phyloP scores from a whole-genome alignment of 2,797 vertebrate species.

The Fratercula arctica region DNA sequence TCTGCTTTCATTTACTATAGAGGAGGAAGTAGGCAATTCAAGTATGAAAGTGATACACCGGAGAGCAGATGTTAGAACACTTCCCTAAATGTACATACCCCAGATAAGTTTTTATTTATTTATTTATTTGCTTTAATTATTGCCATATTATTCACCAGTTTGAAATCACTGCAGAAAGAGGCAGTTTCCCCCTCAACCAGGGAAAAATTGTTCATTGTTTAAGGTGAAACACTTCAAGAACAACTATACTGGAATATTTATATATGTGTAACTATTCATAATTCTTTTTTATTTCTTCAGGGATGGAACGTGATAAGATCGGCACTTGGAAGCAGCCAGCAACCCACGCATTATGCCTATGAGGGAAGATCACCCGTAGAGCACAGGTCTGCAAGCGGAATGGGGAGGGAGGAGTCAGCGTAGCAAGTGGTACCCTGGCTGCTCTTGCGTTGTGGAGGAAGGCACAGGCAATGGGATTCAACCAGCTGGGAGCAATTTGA shows the following conservation, averaged over 20 bases:
- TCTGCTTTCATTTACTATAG: neutral
- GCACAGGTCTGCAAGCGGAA: neutral
- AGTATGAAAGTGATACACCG: neutral
- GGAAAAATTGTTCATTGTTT: neutral
- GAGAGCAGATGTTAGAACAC: neutral
- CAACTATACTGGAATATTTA: neutral
- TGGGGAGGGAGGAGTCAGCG: neutral
- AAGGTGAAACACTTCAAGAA: neutral
- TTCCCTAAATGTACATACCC: neutral
- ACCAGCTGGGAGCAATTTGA: slow-evolving; percentile 41
- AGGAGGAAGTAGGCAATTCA: neutral
- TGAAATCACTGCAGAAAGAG: neutral
- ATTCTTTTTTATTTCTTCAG: neutral
- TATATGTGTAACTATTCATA: neutral
- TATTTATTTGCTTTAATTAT: neutral
- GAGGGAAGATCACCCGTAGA: neutral
- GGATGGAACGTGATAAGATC: neutral
- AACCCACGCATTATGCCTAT: rapidly evolving
- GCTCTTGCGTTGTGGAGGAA: neutral
- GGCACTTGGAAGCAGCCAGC: neutral
- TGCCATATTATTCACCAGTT: neutral
- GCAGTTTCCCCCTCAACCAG: neutral
- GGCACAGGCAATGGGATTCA: slow-evolving; percentile 15
- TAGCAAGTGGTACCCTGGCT: neutral
- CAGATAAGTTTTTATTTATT: neutral